Evolutionary conservation across 2,797 vertebrate genomes (phyloP).

Genomic region (Acipenser ruthenus): DNA sequence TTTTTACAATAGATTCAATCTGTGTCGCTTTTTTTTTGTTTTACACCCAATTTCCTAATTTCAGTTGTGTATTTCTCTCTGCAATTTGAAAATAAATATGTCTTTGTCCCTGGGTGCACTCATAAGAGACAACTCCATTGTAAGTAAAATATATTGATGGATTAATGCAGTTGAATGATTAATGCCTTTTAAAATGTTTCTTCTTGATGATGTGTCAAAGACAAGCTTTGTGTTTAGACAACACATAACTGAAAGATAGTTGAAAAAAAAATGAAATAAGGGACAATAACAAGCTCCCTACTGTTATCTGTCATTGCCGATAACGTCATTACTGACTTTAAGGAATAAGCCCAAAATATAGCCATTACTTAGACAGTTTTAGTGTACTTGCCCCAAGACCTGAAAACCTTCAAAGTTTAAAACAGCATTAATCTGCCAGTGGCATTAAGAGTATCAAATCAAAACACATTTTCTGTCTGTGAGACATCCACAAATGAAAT

Average conservation of each 20-base stretch:
- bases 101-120: too few species aligned
- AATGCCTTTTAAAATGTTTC: too few species aligned
- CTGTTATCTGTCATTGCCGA: background rate
- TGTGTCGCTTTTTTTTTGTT: too few species aligned
- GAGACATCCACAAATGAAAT: too few species aligned
- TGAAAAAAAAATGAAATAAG: background rate
- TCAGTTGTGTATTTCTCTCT: too few species aligned
- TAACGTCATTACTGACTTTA: background rate
- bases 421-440: background rate
- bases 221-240: background rate
- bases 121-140: too few species aligned
- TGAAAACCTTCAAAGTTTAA: background rate
- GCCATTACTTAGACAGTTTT: background rate
- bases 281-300: background rate
- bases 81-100: too few species aligned
- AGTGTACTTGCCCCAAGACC: background rate
- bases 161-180: too few species aligned
- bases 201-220: background rate
- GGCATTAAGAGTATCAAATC: background rate
- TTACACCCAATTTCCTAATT: too few species aligned
- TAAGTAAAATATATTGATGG: too few species aligned
- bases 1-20: too few species aligned
- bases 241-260: background rate
- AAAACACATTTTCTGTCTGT: background rate
- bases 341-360: background rate